Evolutionary conservation across 2,888 invertebrate species (phyloP).

Genomic region (Molanna angustata): DNA sequence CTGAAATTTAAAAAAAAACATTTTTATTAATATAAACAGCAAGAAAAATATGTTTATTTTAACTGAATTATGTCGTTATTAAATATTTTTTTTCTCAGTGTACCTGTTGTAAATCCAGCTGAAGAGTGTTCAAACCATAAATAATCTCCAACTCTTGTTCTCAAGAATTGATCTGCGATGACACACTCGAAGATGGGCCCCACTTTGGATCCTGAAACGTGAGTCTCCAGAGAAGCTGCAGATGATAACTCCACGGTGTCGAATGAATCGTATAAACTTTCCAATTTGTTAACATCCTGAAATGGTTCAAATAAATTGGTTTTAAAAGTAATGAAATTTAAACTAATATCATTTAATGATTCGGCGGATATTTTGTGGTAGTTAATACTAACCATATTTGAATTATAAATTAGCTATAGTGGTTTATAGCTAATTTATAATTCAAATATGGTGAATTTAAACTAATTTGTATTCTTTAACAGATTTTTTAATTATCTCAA

Average conservation of each 20-base stretch:
- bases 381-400: too few relatives aligned
- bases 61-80: too few relatives aligned
- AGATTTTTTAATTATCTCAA: too few relatives aligned
- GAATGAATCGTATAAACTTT: slow-evolving; percentile 56
- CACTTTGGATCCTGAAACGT: slow-evolving; percentile 58
- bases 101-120: slow-evolving; percentile 23
- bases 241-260: slow-evolving; percentile 71
- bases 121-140: slow-evolving; percentile 62
- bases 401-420: too few relatives aligned
- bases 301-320: slow-evolving; percentile 26
- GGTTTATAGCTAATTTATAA: too few relatives aligned
- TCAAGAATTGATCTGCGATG: slow-evolving; percentile 65
- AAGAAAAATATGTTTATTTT: neutral
- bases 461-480: too few relatives aligned
- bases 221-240: slow-evolving; percentile 65
- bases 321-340: too few relatives aligned
- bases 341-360: too few relatives aligned
- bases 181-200: slow-evolving; percentile 75
- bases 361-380: too few relatives aligned
- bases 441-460: too few relatives aligned
- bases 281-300: slow-evolving; percentile 56
- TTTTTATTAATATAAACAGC: neutral
- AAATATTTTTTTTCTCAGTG: neutral
- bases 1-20: slow-evolving; percentile 8
- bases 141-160: slow-evolving; percentile 66